phyloP scores from a whole-genome alignment of 2,113 vertebrate genomes.

The Elachura formosa region DNA sequence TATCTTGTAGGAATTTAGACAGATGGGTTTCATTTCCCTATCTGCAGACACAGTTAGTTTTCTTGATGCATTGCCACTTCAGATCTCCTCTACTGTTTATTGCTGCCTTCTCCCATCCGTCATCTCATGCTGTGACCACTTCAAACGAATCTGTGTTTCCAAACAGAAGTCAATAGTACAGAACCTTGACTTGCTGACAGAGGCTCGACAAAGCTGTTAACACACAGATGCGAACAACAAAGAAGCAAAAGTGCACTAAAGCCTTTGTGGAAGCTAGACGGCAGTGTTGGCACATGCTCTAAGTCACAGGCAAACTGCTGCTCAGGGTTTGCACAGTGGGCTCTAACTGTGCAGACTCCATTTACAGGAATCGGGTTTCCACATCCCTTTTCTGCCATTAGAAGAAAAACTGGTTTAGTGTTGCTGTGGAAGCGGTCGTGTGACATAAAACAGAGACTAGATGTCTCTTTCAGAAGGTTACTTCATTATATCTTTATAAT shows the following conservation, averaged over 20 bases:
- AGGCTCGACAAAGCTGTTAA: not conserved
- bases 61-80: not conserved
- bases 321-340: accelerated
- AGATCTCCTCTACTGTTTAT: not conserved
- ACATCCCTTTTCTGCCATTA: not conserved
- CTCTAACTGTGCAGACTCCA: accelerated
- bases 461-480: too few relatives aligned
- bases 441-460: too few relatives aligned
- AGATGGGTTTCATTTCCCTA: not conserved
- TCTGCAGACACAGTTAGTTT: not conserved
- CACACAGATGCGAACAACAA: accelerated
- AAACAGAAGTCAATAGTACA: not conserved
- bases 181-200: accelerated
- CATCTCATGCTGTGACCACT: accelerated
- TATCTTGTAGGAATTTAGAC: not conserved
- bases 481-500: too few relatives aligned
- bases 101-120: not conserved
- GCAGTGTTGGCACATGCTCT: not conserved
- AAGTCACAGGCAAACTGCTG: not conserved
- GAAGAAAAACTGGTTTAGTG: not conserved
- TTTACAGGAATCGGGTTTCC: not conserved
- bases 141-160: not conserved
- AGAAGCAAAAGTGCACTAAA: not conserved
- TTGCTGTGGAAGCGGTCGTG: too few relatives aligned
- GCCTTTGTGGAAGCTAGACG: not conserved